Base-by-base conservation (phyloP, 2,797 vertebrate species). In the Phrynocephalus guinanensis region DNA sequence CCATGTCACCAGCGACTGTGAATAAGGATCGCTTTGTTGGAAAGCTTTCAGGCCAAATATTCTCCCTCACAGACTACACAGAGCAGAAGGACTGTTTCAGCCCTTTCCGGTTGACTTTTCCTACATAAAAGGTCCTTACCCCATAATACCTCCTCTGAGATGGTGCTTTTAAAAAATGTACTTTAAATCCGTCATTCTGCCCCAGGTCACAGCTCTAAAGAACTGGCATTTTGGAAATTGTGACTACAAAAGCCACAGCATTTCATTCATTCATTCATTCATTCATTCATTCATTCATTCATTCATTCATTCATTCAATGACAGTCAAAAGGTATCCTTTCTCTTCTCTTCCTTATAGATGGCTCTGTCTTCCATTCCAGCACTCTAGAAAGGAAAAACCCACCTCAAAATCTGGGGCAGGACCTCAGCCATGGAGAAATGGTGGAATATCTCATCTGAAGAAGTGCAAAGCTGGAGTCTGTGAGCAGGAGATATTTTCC, bases 401-500 rank as follows among this genome's bases (percentile, higher is more conserved):
- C 97, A 0, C 88, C 97, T 92, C 98, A 98, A 92, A 93, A 96
- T 71, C 93, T 97, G 94, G 95, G 96, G 72, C 98, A 98, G 93
- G 98, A 99, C 87, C 93, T 98, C 91, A 95, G 96, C 82, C 98
- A 99, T 92, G 97, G 94, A 15, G 99, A 99, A 94, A 97, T 99
- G 97, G 98, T 99, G 95, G 99, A 99, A 96, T 99, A 99, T 96
- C 98, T 99, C 94, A 99, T 99, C 96, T 99, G 96, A 99, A 91
- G 28, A 79, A 90, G 90, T 72, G 85, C 70, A 93, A 75, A 95
- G 91, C 94, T 96, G 88, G 91, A 85, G 91, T 88, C 87, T 5
- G 93, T 90, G 92, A 96, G 91, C 95, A 95, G 96, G 93, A 94
- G 87, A 26, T 2, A 30, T 56, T 52, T 73, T 44, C 18, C 48